A percentile compares a stretch with the other conserved stretches of the same genome.
These are phyloP conservation scores for Chrysolina americana DNA, from an alignment of 2,888 invertebrate genomes.

Conservation along the genomic window DNA sequence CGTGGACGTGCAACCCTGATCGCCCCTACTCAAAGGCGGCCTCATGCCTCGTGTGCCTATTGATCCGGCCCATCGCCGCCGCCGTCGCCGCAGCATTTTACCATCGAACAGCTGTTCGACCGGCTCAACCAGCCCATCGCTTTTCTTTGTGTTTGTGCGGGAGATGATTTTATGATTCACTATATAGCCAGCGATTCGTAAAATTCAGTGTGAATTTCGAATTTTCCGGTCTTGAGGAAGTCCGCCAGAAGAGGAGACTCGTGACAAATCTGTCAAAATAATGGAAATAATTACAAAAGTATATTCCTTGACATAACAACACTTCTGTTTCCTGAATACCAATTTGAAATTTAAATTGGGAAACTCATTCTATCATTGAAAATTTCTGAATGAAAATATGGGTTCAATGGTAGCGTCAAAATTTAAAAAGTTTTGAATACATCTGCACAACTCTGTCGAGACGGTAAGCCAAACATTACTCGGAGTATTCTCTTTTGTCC, in stretches of 20 bases:
- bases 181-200: neutral
- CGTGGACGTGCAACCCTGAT: neutral
- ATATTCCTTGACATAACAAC: neutral
- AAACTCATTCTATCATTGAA: too few relatives aligned
- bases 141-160: constrained; percentile 22
- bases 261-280: neutral
- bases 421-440: too few relatives aligned
- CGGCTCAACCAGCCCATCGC: constrained; percentile 28
- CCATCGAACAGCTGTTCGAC: constrained; percentile 45
- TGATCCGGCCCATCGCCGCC: constrained; percentile 47
- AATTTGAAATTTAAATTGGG: too few relatives aligned
- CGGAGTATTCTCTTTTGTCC: too few relatives aligned
- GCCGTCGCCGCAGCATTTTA: constrained; percentile 44
- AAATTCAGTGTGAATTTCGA: constrained; percentile 3
- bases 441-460: too few relatives aligned
- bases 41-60: constrained; percentile 43
- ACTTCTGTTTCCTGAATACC: neutral
- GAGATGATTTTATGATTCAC: constrained; percentile 8
- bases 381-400: too few relatives aligned
- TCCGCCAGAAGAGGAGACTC: neutral
- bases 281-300: neutral
- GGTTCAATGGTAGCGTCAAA: too few relatives aligned
- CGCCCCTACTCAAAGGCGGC: neutral
- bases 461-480: too few relatives aligned
- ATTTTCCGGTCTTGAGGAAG: neutral